Evolutionary conservation across 2,888 invertebrate genomes (phyloP).

Genomic region (Aporophyla lueneburgensis): DNA sequence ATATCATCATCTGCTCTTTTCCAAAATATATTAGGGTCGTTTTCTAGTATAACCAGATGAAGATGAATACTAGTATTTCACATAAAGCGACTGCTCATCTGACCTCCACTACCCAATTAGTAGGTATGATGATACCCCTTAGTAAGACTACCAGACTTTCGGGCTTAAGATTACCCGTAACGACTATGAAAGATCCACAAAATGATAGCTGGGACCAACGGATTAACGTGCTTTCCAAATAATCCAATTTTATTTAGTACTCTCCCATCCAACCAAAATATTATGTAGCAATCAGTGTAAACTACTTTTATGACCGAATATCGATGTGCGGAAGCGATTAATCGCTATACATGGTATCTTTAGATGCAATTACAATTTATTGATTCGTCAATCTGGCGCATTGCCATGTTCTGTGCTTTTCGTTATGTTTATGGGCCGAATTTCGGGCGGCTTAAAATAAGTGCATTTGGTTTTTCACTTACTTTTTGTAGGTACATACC

Average conservation of each 20-base stretch:
- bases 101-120: no score
- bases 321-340: slow-evolving; percentile 66
- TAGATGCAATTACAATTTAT: slow-evolving; percentile 78
- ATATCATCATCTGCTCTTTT: no score
- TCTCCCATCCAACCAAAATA: slow-evolving; percentile 31
- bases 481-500: neutral
- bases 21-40: no score
- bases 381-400: slow-evolving; percentile 74
- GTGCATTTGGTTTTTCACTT: slow-evolving; percentile 1
- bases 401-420: slow-evolving; percentile 49
- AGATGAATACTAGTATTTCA: no score
- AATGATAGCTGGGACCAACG: no score
- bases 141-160: neutral
- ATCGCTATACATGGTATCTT: slow-evolving; percentile 66
- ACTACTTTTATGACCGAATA: slow-evolving; percentile 52
- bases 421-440: slow-evolving; percentile 51
- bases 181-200: neutral
- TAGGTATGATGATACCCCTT: neutral
- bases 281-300: slow-evolving; percentile 59
- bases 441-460: slow-evolving; percentile 34
- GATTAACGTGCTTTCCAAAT: neutral
- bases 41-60: no score
- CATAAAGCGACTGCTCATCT: no score
- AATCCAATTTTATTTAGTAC: neutral
- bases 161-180: neutral